These are phyloP conservation scores for Ormyrus thymus DNA, from an alignment of 2,888 invertebrate species.

Conservation along the genomic window DNA sequence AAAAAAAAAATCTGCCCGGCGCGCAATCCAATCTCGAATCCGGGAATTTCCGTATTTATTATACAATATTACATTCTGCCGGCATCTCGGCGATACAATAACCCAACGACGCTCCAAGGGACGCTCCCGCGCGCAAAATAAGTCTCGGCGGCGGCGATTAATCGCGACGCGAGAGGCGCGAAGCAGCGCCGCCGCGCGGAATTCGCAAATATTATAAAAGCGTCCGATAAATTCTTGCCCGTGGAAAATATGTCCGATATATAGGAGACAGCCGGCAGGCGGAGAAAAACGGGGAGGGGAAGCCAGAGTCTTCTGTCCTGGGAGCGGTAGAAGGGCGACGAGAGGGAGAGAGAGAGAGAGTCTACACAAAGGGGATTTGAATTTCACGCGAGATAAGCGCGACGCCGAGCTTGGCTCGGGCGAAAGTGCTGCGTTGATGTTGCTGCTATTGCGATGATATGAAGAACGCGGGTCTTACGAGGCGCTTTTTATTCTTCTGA, in stretches of 20 bases:
- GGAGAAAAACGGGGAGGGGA: background rate
- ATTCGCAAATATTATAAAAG: conserved; percentile 68
- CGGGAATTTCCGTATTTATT: conserved; percentile 22
- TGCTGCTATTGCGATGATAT: too few species aligned
- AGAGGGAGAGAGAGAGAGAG: too few species aligned
- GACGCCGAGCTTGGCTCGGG: background rate
- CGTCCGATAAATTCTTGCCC: conserved; percentile 69
- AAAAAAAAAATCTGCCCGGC: too few species aligned
- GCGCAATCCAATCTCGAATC: conserved; percentile 1
- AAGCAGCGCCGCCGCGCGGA: conserved; percentile 61
- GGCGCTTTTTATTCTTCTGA: too few species aligned
- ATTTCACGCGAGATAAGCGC: conserved; percentile 61
- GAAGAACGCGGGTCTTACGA: too few species aligned
- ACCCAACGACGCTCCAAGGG: too few species aligned
- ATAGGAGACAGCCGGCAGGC: background rate
- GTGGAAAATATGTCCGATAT: conserved; percentile 70
- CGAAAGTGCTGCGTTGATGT: background rate
- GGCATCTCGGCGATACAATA: too few species aligned
- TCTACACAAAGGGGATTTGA: conserved; percentile 57
- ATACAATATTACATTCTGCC: conserved; percentile 37
- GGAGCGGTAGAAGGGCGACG: background rate
- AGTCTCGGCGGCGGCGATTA: conserved; percentile 24
- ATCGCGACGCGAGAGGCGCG: conserved; percentile 45
- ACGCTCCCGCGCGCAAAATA: too few species aligned
- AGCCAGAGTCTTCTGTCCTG: background rate